Conservation (phyloP, 1,140 invertebrate species). For the Drosophila nannoptera region DNA sequence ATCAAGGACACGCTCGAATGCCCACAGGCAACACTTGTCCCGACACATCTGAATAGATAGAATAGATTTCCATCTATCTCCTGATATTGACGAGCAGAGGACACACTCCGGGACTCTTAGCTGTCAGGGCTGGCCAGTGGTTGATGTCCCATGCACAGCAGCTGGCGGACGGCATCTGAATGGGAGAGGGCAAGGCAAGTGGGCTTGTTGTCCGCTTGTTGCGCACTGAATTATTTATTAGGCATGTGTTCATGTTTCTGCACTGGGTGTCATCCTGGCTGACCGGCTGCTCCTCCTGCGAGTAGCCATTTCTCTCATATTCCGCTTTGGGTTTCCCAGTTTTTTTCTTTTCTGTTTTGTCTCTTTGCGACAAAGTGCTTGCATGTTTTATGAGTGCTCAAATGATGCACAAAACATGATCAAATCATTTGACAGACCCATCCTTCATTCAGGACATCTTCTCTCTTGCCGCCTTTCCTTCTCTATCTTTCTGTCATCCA, state of each 20-base stretch:
- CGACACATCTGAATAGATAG: slow-evolving; percentile 68
- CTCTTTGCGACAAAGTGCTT: slow-evolving; percentile 54
- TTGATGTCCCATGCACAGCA: background rate
- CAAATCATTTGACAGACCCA: slow-evolving; percentile 20
- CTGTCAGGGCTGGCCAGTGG: slow-evolving; percentile 32
- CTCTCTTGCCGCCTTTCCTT: background rate
- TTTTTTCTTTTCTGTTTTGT: slow-evolving; percentile 1
- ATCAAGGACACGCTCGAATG: slow-evolving; percentile 17
- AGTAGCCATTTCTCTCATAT: slow-evolving; percentile 12
- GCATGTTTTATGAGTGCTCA: slow-evolving; percentile 54
- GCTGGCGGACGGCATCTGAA: background rate
- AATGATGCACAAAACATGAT: slow-evolving; percentile 52
- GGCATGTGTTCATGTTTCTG: slow-evolving; percentile 69
- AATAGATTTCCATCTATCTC: slow-evolving; percentile 67
- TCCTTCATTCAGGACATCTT: background rate
- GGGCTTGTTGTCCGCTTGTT: slow-evolving; percentile 74
- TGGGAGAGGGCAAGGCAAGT: slow-evolving; percentile 44
- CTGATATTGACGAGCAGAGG: slow-evolving; percentile 45
- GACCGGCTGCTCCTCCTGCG: slow-evolving; percentile 33
- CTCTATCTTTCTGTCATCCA: background rate
- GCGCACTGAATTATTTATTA: slow-evolving; percentile 76
- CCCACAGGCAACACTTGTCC: slow-evolving; percentile 59
- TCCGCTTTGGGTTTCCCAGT: slow-evolving; percentile 1
- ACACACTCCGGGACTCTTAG: slow-evolving; percentile 13
- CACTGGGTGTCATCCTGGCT: slow-evolving; percentile 71